A percentile compares a stretch with the other conserved stretches of the same genome.
Conservation (phyloP, 2,888 invertebrate genomes). For the Pristionchus fissidentatus region DNA sequence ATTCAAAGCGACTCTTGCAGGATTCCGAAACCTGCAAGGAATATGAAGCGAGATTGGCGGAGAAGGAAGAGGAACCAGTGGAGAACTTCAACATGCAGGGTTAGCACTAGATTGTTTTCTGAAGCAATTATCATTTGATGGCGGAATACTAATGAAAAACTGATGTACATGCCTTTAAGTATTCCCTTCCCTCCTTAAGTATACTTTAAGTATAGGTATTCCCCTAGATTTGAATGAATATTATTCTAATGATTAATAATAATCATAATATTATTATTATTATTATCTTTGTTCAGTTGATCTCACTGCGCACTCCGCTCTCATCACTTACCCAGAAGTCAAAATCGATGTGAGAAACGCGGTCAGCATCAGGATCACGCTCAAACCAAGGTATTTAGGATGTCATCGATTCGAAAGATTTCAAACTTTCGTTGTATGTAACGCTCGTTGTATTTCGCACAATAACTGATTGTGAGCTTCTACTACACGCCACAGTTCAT, state of each 20-base stretch:
- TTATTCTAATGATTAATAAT: not conserved
- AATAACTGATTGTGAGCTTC: not conserved
- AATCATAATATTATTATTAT: too few species aligned
- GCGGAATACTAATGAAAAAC: too few species aligned
- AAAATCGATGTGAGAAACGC: slow-evolving; percentile 41
- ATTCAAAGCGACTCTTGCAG: too few species aligned
- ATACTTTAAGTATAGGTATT: not conserved
- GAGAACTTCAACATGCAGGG: not conserved
- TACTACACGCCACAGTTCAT: not conserved
- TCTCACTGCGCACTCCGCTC: not conserved
- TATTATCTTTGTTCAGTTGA: not conserved
- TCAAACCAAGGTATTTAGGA: slow-evolving; percentile 24
- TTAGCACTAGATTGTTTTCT: too few species aligned
- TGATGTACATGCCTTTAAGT: not conserved
- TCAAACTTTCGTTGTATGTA: too few species aligned
- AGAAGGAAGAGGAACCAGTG: not conserved
- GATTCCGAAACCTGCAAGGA: not conserved
- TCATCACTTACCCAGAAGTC: not conserved
- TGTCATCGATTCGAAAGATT: too few species aligned
- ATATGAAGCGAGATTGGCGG: not conserved
- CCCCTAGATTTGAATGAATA: not conserved
- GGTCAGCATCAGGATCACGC: slow-evolving; percentile 12
- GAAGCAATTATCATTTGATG: too few species aligned
- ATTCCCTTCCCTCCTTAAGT: not conserved
- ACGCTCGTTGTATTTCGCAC: too few species aligned